phyloP scores from a whole-genome alignment of 2,797 vertebrate genomes.

The Smutsia gigantea region DNA sequence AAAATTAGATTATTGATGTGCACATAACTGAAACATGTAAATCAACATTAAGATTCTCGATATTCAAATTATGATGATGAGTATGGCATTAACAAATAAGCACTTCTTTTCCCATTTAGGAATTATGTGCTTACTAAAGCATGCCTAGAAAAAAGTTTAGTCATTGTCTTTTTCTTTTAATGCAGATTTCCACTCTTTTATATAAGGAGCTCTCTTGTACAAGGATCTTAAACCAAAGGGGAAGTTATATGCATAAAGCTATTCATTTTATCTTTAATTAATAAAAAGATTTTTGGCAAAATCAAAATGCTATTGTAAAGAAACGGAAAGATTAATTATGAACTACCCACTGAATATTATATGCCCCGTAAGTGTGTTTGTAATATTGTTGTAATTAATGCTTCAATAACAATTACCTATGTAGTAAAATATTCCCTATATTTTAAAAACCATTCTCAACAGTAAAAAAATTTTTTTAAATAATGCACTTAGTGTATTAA shows the following conservation, averaged over 20 bases:
- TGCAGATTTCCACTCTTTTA: background rate
- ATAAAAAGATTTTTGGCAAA: background rate
- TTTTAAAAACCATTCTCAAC: background rate
- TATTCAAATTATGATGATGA: background rate
- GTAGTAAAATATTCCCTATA: background rate
- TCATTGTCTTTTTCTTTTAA: background rate
- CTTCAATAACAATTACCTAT: background rate
- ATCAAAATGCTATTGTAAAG: background rate
- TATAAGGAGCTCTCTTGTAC: background rate
- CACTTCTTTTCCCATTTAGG: background rate
- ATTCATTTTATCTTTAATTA: background rate
- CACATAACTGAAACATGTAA: background rate
- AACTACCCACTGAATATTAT: background rate
- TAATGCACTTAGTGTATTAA: background rate
- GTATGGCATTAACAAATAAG: background rate
- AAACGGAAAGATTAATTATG: background rate
- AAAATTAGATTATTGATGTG: background rate
- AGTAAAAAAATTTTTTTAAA: background rate
- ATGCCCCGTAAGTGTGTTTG: background rate
- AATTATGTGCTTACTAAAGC: background rate
- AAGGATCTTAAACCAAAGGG: background rate
- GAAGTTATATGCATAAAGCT: background rate
- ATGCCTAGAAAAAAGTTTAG: background rate
- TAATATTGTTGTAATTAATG: background rate
- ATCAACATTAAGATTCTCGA: background rate